phyloP scores from a whole-genome alignment of 2,113 vertebrate species.

The Xiphophorus hellerii region DNA sequence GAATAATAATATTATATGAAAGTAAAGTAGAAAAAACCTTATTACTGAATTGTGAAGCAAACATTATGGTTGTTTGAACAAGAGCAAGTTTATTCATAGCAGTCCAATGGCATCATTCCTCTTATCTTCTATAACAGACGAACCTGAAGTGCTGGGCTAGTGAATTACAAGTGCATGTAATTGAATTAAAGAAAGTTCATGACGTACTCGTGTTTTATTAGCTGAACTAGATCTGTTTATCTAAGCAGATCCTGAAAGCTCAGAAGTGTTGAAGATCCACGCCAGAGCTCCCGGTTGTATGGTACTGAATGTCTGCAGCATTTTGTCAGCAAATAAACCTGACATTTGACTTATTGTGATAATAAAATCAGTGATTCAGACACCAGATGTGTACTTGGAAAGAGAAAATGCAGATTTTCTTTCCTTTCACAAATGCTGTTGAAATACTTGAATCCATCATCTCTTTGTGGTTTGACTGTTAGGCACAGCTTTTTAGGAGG shows the following conservation, averaged over 20 bases:
- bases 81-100: too few relatives aligned
- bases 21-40: too few relatives aligned
- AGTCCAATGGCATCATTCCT: too few relatives aligned
- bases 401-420: slow-evolving; percentile 8
- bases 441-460: background rate
- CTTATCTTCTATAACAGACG: background rate
- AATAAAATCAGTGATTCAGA: slow-evolving; percentile 28
- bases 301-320: background rate
- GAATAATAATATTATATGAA: too few relatives aligned
- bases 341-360: slow-evolving; percentile 22
- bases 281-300: slow-evolving; percentile 2
- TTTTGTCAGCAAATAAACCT: slow-evolving; percentile 28
- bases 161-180: background rate
- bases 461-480: background rate
- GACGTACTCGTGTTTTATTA: background rate
- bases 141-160: background rate
- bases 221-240: background rate
- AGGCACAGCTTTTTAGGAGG: background rate
- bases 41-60: too few relatives aligned
- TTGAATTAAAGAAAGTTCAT: background rate
- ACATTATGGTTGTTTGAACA: too few relatives aligned
- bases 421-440: slow-evolving; percentile 1
- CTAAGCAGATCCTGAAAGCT: background rate
- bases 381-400: slow-evolving; percentile 26
- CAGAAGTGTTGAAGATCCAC: background rate